phyloP scores from a whole-genome alignment of 2,888 invertebrate species.

The Drosophila phalerata region DNA sequence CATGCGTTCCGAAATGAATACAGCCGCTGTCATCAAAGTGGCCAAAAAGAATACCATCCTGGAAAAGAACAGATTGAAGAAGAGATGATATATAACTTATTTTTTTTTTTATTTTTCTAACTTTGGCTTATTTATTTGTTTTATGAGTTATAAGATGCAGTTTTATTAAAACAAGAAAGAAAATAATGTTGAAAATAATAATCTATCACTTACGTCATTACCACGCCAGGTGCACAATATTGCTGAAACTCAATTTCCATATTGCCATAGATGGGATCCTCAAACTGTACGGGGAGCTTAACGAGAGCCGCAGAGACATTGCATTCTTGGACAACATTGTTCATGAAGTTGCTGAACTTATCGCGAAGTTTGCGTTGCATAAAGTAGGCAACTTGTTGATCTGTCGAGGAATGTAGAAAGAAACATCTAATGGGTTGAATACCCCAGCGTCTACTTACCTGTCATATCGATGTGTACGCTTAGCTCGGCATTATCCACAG shows the following conservation, averaged over 20 bases:
- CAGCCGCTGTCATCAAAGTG: constrained; percentile 92
- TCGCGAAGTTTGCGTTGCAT: constrained; percentile 90
- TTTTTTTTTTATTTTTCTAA: too few relatives aligned
- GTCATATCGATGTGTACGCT: constrained; percentile 91
- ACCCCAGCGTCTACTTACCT: constrained; percentile 86
- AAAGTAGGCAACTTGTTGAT: constrained; percentile 93
- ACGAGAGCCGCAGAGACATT: constrained; percentile 87
- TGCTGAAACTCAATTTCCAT: constrained; percentile 90
- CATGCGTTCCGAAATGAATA: constrained; percentile 92
- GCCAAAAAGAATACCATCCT: constrained; percentile 95
- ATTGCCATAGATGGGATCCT: constrained; percentile 90
- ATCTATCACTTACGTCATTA: constrained; percentile 89
- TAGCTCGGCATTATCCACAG: constrained; percentile 88
- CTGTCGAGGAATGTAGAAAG: constrained; percentile 85
- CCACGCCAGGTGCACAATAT: constrained; percentile 94
- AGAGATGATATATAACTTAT: not conserved
- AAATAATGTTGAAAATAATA: too few relatives aligned
- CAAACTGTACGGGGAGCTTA: constrained; percentile 89
- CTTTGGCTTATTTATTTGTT: too few relatives aligned
- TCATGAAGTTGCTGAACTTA: constrained; percentile 89
- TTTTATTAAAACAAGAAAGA: too few relatives aligned
- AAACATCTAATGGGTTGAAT: not conserved
- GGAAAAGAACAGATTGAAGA: not conserved
- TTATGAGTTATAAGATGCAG: too few relatives aligned
- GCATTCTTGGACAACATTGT: constrained; percentile 88